phyloP scores from a whole-genome alignment of 2,113 vertebrate species.

The Aegotheles bennettii region DNA sequence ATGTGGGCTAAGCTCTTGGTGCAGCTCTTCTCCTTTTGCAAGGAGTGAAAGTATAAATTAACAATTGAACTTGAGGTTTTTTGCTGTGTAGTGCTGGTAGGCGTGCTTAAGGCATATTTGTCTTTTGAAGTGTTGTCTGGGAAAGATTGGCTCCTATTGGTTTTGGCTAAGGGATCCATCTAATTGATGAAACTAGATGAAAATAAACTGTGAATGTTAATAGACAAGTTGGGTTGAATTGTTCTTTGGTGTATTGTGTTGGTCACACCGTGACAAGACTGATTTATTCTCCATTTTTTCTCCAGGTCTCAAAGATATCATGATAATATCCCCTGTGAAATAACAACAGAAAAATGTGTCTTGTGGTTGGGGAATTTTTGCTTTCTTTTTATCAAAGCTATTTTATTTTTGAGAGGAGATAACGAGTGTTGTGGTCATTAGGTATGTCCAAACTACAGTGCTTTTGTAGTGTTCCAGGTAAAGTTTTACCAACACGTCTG shows the following conservation, averaged over 20 bases:
- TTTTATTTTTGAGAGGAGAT: background rate
- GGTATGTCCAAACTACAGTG: background rate
- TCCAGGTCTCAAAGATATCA: background rate
- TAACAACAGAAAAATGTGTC: background rate
- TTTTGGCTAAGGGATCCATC: background rate
- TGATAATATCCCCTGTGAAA: background rate
- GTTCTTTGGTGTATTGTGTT: background rate
- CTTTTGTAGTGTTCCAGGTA: background rate
- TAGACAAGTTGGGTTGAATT: background rate
- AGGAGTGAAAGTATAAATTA: background rate
- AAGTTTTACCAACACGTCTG: background rate
- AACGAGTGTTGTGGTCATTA: background rate
- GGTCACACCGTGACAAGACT: background rate
- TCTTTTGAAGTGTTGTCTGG: background rate
- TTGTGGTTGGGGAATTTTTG: background rate
- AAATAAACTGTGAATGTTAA: background rate
- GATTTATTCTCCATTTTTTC: background rate
- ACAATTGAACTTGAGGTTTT: background rate
- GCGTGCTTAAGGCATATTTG: background rate
- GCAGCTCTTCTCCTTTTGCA: background rate
- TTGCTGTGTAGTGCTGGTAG: background rate
- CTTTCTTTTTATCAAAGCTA: background rate
- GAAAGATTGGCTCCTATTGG: background rate
- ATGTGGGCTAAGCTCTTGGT: background rate
- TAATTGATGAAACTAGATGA: background rate